Conservation (phyloP, 2,113 vertebrate genomes). For the Calidris pygmaea region DNA sequence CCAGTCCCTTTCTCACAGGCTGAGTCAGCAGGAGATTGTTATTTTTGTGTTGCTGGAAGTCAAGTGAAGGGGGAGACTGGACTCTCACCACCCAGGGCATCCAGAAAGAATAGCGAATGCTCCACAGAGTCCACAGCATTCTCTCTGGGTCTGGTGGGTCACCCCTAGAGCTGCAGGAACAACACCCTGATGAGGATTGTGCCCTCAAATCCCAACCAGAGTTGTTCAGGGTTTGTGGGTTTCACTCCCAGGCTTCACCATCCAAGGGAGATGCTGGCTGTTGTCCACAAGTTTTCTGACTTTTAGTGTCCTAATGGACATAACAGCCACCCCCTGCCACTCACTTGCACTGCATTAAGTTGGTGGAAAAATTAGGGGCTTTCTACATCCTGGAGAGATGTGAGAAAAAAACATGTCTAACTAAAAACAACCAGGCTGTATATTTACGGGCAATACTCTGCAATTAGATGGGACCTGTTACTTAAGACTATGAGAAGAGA, state of each 20-base stretch:
- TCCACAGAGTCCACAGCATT: background rate
- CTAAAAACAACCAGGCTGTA: background rate
- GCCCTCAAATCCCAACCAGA: background rate
- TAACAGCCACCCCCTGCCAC: background rate
- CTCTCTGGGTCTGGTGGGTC: background rate
- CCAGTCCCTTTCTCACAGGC: background rate
- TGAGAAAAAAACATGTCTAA: background rate
- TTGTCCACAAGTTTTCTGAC: background rate
- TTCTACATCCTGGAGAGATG: background rate
- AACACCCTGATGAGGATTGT: background rate
- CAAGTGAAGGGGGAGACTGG: background rate
- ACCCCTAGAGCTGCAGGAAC: background rate
- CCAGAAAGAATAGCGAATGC: background rate
- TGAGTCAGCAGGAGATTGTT: background rate
- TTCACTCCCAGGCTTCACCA: background rate
- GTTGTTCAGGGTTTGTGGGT: background rate
- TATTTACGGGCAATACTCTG: background rate
- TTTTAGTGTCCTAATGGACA: background rate
- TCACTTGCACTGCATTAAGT: background rate
- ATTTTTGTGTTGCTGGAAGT: background rate
- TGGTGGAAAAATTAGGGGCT: background rate
- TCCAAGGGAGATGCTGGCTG: background rate
- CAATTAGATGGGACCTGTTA: background rate
- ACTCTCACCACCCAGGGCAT: background rate
- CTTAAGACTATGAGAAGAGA: background rate